Evolutionary conservation across 2,113 vertebrate species (phyloP).

Genomic region (Caretta caretta): DNA sequence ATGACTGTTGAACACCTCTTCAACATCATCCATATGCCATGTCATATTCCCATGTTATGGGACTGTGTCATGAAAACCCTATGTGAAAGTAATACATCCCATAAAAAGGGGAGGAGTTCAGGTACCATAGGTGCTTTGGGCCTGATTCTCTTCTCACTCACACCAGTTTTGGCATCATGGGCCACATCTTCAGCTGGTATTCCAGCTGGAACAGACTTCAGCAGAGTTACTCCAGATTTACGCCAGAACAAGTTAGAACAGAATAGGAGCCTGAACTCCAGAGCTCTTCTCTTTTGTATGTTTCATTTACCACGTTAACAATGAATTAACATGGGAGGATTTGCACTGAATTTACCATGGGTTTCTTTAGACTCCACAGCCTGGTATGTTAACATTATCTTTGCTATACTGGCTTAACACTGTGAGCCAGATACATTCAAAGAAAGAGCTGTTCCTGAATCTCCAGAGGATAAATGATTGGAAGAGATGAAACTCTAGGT

Average conservation of each 20-base stretch:
- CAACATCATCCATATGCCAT: neutral
- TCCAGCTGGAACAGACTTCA: neutral
- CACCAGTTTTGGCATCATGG: too few species aligned
- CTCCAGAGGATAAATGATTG: neutral
- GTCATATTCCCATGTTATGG: neutral
- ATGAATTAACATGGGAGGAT: neutral
- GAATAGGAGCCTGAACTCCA: neutral
- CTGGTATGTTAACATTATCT: neutral
- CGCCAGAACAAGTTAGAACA: neutral
- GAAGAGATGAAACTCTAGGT: neutral
- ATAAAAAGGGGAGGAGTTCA: neutral
- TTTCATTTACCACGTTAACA: neutral
- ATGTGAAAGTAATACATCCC: too few species aligned
- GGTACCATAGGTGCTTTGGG: too few species aligned
- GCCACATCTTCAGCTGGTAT: too few species aligned
- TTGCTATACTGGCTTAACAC: neutral
- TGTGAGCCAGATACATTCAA: too few species aligned
- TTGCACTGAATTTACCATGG: neutral
- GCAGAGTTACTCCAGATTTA: neutral
- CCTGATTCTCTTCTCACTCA: too few species aligned
- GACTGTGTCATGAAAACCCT: too few species aligned
- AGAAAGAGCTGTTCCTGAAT: neutral
- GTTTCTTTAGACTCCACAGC: neutral
- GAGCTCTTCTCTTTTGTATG: neutral
- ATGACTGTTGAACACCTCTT: neutral